Evolutionary conservation across 1,140 invertebrate genomes (phyloP).

Genomic region (Geopemphigus sp.): DNA sequence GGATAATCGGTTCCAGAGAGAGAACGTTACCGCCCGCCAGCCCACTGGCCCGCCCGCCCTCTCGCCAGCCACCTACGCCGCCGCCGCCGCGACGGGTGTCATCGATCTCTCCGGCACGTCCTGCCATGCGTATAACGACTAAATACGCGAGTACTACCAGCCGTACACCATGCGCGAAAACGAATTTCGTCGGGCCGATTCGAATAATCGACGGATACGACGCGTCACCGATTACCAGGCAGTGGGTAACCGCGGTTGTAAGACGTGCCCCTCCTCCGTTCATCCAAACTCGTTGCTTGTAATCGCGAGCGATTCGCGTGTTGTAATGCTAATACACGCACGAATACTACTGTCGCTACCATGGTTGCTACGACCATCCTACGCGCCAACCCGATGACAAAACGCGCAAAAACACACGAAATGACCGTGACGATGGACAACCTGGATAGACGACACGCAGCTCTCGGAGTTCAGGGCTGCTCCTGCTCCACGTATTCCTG

Average conservation of each 20-base stretch:
- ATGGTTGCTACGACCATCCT: too few relatives aligned
- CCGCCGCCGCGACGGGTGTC: slow-evolving; percentile 28
- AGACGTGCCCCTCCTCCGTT: too few relatives aligned
- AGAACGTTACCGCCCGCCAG: slow-evolving; percentile 9
- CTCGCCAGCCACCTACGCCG: too few relatives aligned
- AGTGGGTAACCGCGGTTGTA: too few relatives aligned
- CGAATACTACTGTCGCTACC: too few relatives aligned
- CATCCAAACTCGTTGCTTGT: too few relatives aligned
- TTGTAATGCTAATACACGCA: too few relatives aligned
- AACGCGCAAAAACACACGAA: background rate
- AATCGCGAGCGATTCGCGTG: too few relatives aligned
- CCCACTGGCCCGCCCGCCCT: too few relatives aligned
- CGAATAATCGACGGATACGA: too few relatives aligned
- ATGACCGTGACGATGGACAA: slow-evolving; percentile 57
- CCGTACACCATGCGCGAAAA: background rate
- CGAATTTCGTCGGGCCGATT: background rate
- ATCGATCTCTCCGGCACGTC: slow-evolving; percentile 47
- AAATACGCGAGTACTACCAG: slow-evolving; percentile 10
- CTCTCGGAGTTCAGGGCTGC: slow-evolving; percentile 61
- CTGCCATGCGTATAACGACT: slow-evolving; percentile 39
- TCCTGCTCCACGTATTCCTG: slow-evolving; percentile 72
- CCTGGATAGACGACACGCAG: slow-evolving; percentile 77
- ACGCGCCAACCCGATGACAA: slow-evolving; percentile 17
- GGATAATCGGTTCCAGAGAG: slow-evolving; percentile 9
- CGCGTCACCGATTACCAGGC: too few relatives aligned